Evolutionary conservation across 2,888 invertebrate genomes (phyloP).

Genomic region (Graphium colonna): DNA sequence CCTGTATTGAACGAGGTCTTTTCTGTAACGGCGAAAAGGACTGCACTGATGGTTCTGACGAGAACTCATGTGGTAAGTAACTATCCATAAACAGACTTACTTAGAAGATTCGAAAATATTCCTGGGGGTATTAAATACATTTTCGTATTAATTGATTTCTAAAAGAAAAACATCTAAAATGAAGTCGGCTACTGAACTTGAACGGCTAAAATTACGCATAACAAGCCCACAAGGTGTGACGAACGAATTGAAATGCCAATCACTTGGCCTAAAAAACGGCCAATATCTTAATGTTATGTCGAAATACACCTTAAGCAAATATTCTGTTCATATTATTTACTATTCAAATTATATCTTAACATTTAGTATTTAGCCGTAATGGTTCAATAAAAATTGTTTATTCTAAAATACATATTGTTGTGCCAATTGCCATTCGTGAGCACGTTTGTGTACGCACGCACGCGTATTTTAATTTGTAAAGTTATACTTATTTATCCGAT

Average conservation of each 20-base stretch:
- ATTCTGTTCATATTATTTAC: slow-evolving; percentile 42
- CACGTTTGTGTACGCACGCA: neutral
- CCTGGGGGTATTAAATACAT: too few relatives aligned
- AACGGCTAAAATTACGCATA: slow-evolving; percentile 40
- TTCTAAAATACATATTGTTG: neutral
- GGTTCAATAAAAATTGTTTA: neutral
- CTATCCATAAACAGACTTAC: too few relatives aligned
- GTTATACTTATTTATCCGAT: neutral
- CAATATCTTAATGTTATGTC: slow-evolving; percentile 46
- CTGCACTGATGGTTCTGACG: slow-evolving; percentile 93
- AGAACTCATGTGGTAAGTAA: slow-evolving; percentile 92
- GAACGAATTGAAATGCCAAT: slow-evolving; percentile 62
- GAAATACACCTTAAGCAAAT: slow-evolving; percentile 45
- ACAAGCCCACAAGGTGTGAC: slow-evolving; percentile 51
- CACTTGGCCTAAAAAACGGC: slow-evolving; percentile 61
- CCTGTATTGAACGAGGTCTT: slow-evolving; percentile 92
- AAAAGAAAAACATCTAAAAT: slow-evolving; percentile 25
- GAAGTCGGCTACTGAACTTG: slow-evolving; percentile 47
- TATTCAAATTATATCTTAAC: slow-evolving; percentile 33
- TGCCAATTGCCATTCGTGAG: neutral
- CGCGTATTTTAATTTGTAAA: neutral
- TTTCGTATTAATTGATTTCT: too few relatives aligned
- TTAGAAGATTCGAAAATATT: too few relatives aligned
- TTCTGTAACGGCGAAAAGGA: slow-evolving; percentile 97
- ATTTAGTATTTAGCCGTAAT: neutral